Evolutionary conservation across 2,113 vertebrate species (phyloP).

Genomic region (Amphilophus citrinellus): DNA sequence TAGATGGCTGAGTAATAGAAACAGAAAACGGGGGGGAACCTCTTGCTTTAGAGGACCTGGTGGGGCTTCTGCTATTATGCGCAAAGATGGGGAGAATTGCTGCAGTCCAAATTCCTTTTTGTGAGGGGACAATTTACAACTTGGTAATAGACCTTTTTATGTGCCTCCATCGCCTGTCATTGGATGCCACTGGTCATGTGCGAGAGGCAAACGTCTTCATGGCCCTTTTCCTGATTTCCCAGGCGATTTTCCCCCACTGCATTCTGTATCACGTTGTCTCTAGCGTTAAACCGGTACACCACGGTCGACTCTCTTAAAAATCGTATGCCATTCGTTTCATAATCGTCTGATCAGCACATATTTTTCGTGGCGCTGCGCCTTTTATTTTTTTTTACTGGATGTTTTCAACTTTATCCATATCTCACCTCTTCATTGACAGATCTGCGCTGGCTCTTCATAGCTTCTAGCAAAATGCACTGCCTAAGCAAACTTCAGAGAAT

Average conservation of each 20-base stretch:
- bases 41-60: conserved; percentile 62
- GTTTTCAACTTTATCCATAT: conserved; percentile 48
- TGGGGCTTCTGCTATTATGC: conserved; percentile 89
- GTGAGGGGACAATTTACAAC: conserved; percentile 99
- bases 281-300: conserved; percentile 88
- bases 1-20: neutral
- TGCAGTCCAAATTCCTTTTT: conserved; percentile 97
- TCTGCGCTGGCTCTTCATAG: conserved; percentile 17
- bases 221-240: conserved; percentile 96
- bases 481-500: conserved; percentile 27
- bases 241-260: conserved; percentile 88
- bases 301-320: conserved; percentile 84
- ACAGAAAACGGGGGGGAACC: neutral
- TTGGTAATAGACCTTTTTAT: conserved; percentile 99
- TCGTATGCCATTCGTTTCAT: conserved; percentile 49
- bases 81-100: conserved; percentile 91
- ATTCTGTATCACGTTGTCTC: conserved; percentile 86
- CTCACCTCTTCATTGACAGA: conserved; percentile 26
- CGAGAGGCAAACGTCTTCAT: conserved; percentile 94
- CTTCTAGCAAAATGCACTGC: conserved; percentile 13
- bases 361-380: conserved; percentile 13
- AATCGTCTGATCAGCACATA: conserved; percentile 40
- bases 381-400: conserved; percentile 31
- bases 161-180: conserved; percentile 96
- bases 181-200: conserved; percentile 99